These are phyloP conservation scores for Collichthys lucidus DNA, from an alignment of 2,113 vertebrate genomes.

Conservation along the genomic window DNA sequence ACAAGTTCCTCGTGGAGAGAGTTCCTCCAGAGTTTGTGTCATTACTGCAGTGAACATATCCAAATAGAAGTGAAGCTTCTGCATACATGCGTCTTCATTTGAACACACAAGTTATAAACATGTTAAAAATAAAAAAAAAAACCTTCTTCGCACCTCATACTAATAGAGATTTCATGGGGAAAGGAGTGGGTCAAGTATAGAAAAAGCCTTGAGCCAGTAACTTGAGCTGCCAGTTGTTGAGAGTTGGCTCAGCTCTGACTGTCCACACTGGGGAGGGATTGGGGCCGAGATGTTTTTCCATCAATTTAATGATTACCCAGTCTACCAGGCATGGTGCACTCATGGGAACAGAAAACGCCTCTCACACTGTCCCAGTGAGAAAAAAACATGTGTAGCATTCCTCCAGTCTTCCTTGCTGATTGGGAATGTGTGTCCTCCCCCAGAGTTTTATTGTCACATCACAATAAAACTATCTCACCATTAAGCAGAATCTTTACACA, in stretches of 20 bases:
- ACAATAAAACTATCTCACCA: slow-evolving; percentile 1
- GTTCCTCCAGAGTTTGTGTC: background rate
- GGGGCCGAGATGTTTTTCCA: slow-evolving; percentile 56
- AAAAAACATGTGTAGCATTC: slow-evolving; percentile 60
- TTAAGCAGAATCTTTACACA: background rate
- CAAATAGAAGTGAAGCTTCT: background rate
- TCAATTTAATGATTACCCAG: slow-evolving; percentile 67
- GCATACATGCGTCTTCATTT: background rate
- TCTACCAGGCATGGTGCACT: slow-evolving; percentile 55
- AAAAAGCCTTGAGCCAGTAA: slow-evolving; percentile 44
- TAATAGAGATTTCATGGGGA: background rate
- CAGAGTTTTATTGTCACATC: slow-evolving; percentile 9
- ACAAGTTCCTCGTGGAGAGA: background rate
- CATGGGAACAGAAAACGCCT: slow-evolving; percentile 69
- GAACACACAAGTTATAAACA: slow-evolving; percentile 5
- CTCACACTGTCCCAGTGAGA: slow-evolving; percentile 49
- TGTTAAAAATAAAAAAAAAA: background rate
- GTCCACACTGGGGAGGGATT: slow-evolving; percentile 37
- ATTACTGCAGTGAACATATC: background rate
- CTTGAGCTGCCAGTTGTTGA: slow-evolving; percentile 74
- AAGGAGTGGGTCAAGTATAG: slow-evolving; percentile 7
- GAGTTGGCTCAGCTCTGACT: slow-evolving; percentile 50
- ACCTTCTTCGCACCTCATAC: slow-evolving; percentile 11
- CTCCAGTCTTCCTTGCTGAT: slow-evolving; percentile 20
- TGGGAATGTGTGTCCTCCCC: slow-evolving; percentile 16